Evolutionary conservation across 1,140 invertebrate genomes (phyloP), one percentile per base, ranked within the genome.

Genomic region (Drosophila rufa): DNA sequence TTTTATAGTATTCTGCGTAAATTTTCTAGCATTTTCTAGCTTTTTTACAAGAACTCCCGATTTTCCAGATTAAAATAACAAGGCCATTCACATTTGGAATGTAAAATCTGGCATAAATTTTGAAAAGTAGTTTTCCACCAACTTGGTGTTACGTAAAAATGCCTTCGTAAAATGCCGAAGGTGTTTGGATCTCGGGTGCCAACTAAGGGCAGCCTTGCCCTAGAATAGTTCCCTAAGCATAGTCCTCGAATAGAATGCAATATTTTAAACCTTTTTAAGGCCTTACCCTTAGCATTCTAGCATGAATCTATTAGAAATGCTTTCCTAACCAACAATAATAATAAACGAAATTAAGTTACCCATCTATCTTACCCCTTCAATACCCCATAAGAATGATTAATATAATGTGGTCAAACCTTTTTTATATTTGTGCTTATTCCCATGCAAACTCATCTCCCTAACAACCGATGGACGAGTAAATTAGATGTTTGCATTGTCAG

Each of bases 401-500:
- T 45, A 14, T 62, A 33, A 17, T 30, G 14, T 56, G 15, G 22
- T 38, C 33, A 56, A 38, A 22, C 60, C 60, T 27, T 55, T 55
- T 57, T 42, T 42, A n/a, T 22, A 25, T 59, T 30, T 14, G 25
- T 30, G n/a, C 2, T 7, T 33, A 65, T 33, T 65, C 55, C 59
- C 62, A 17, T 33, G 56, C 27, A 36, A 38, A 48, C 60, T 48
- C 59, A 46, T 36, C 30, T 46, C 15, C 2, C 19, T 12, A 22
- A 8, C 14, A 50, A 22, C 42, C 42, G 40, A 65, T 36, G 14
- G 25, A 6, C 53, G 36, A 56, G 14, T 47, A 64, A 68, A 68
- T 68, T 68, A 55, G 67, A 51, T 51, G 68, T 60, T 74, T 73
- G 68, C 55, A 22, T 60, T 74, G 68, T 74, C 68, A 60, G 70